phyloP scores from a whole-genome alignment of 2,888 invertebrate species.

The Cantharis rufa region DNA sequence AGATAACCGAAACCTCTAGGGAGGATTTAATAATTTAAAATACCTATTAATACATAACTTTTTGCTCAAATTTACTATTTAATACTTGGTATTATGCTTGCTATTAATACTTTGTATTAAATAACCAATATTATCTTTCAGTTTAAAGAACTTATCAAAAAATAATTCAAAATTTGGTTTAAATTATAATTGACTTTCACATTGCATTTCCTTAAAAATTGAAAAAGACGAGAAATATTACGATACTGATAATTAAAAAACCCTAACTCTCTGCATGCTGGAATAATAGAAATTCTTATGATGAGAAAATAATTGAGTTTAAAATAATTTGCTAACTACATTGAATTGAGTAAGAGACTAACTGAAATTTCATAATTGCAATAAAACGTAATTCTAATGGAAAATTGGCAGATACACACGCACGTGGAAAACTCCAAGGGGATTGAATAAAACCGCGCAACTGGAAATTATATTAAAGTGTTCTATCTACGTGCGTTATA shows the following conservation, averaged over 20 bases:
- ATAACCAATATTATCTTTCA: no score
- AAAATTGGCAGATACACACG: constrained; percentile 50
- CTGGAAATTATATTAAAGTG: constrained; percentile 54
- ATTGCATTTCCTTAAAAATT: no score
- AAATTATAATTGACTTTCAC: no score
- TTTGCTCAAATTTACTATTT: no score
- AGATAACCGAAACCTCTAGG: no score
- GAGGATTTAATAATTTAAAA: no score
- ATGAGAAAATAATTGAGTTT: neutral
- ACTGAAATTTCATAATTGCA: constrained; percentile 40
- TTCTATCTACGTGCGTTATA: constrained; percentile 39
- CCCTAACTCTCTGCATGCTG: neutral
- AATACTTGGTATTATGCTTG: no score
- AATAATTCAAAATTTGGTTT: no score
- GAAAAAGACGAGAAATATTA: neutral
- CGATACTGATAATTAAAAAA: neutral
- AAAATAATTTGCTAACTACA: neutral
- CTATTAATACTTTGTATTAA: no score
- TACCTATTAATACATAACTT: no score
- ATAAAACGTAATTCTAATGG: constrained; percentile 49
- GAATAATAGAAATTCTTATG: neutral
- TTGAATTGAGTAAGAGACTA: neutral
- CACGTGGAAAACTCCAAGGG: constrained; percentile 53
- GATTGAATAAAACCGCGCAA: constrained; percentile 53
- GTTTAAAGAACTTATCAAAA: no score